These are phyloP conservation scores for Hypercompe scribonia DNA, from an alignment of 2,888 invertebrate genomes.

Conservation along the genomic window DNA sequence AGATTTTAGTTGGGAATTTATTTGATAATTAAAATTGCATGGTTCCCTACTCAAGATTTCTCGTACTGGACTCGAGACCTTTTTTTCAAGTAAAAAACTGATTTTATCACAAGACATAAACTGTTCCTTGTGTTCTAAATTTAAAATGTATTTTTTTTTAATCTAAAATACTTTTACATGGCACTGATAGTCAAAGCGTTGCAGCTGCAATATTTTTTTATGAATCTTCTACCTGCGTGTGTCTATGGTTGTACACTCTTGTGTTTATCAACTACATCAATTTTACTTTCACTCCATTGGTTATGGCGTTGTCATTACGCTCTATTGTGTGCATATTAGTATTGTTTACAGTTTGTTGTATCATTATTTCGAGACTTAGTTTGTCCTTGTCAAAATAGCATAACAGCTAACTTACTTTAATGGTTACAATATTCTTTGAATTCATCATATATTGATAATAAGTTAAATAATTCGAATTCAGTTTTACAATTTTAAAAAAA, in stretches of 20 bases:
- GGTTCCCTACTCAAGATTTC: no score
- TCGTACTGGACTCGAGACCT: no score
- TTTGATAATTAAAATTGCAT: no score
- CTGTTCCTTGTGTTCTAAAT: background rate
- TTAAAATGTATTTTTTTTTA: background rate
- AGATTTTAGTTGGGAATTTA: no score
- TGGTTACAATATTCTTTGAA: no score
- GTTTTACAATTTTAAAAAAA: no score
- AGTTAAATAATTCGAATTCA: no score
- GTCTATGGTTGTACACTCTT: background rate
- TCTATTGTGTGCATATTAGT: background rate
- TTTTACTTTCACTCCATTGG: background rate
- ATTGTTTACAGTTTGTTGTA: background rate
- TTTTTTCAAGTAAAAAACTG: background rate
- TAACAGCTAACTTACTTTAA: no score
- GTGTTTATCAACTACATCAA: background rate
- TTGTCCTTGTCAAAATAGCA: background rate
- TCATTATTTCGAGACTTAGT: background rate
- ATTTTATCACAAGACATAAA: background rate
- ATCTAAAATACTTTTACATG: background rate
- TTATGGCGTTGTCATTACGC: background rate
- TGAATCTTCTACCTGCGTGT: background rate
- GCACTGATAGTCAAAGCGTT: background rate
- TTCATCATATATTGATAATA: no score
- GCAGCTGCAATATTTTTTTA: slow-evolving; percentile 3